phyloP scores from a whole-genome alignment of 2,113 vertebrate genomes.

The Tinamus guttatus region DNA sequence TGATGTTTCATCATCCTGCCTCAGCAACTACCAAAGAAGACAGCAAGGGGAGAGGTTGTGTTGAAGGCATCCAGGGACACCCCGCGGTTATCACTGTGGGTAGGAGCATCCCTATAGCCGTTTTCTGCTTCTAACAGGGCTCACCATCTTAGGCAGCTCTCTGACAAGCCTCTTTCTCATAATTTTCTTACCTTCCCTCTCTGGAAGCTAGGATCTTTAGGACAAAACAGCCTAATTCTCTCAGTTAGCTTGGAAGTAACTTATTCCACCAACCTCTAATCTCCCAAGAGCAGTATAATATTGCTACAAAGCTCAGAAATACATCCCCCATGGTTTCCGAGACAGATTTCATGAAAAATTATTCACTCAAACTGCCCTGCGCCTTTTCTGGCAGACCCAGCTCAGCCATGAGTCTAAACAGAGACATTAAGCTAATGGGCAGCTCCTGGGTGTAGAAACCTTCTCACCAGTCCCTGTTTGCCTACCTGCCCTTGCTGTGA shows the following conservation, averaged over 20 bases:
- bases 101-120: neutral
- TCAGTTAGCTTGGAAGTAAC: neutral
- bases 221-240: neutral
- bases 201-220: neutral
- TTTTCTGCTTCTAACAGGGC: neutral
- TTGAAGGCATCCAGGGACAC: neutral
- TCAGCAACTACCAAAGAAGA: neutral
- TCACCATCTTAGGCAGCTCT: neutral
- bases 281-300: neutral
- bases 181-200: neutral
- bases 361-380: neutral
- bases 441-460: neutral
- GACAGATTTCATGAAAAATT: neutral
- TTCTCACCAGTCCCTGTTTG: slow-evolving; percentile 5
- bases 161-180: neutral
- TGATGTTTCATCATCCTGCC: neutral
- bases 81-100: neutral
- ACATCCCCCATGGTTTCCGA: neutral
- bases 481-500: neutral
- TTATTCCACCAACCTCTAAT: neutral
- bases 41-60: neutral
- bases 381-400: neutral
- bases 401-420: neutral
- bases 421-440: neutral
- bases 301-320: slow-evolving; percentile 1